Evolutionary conservation across 2,113 vertebrate genomes (phyloP).

Genomic region (Ellobius talpinus): DNA sequence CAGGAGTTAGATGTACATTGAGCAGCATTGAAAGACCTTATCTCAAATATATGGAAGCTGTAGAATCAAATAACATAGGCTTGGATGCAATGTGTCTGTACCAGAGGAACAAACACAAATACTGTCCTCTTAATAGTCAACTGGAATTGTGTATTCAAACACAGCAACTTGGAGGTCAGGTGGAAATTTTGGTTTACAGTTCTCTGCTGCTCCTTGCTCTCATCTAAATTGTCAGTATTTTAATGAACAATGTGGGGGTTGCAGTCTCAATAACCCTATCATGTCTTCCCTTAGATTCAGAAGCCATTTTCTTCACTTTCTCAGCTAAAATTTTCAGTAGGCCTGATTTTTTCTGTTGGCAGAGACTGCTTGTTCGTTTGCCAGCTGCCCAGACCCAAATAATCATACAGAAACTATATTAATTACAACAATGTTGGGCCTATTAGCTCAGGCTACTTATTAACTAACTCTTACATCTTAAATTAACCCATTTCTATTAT

Average conservation of each 20-base stretch:
- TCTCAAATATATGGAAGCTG: neutral
- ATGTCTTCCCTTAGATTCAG: conserved; percentile 15
- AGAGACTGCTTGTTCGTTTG: too few relatives aligned
- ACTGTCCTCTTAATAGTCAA: neutral
- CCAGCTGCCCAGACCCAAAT: too few relatives aligned
- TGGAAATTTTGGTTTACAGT: neutral
- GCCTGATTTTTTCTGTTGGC: neutral
- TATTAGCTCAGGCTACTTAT: too few relatives aligned
- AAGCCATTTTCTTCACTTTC: conserved; percentile 47
- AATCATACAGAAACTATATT: too few relatives aligned
- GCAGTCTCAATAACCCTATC: neutral
- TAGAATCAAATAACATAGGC: neutral
- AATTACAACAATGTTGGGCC: too few relatives aligned
- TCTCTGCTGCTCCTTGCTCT: neutral
- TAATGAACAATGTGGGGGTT: neutral
- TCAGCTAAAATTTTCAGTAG: neutral
- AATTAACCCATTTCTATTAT: too few relatives aligned
- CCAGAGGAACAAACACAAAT: conserved; percentile 21
- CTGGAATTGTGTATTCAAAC: neutral
- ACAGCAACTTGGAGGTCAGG: neutral
- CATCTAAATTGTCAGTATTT: conserved; percentile 25
- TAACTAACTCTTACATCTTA: too few relatives aligned
- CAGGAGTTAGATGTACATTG: neutral
- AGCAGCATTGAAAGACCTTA: neutral
- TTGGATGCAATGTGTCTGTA: neutral